Evolutionary conservation across 2,113 vertebrate species (phyloP), one percentile per base, ranked within the genome.

Genomic region (Cyphomyrus discorhynchus): DNA sequence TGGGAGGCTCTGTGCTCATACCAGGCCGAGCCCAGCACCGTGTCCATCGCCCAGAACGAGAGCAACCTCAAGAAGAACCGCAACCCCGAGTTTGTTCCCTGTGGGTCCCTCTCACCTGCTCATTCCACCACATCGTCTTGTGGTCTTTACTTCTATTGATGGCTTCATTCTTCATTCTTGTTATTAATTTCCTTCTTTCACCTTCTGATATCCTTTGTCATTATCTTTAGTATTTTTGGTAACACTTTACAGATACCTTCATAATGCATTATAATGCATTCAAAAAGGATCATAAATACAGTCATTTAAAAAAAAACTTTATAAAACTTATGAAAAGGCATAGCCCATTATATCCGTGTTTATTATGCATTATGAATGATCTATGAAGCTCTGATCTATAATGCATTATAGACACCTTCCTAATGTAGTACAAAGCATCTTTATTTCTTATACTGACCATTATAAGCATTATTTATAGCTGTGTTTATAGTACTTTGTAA

Each of bases 1-100:
- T 99, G 98, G 98, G 97, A 99, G 92, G 98, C 97, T 0, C 93
- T 99, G 90, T 98, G 98, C 39, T 97, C 97, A 35, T 99, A 99
- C 93, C 98, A 99, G 94, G 98, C 98, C 0, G 98, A 99, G 89
- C 98, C 98, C 89, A 97, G 97, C 88, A 27, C 95, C 87, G 96
- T 97, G 3, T 94, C 96, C 31, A 31, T 94, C 0, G 97, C 97
- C 46, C 97, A 98, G 90, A 92, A 66, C 0, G 96, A 97, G 77
- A 90, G 91, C 92, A 99, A 99, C 93, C 42, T 97, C 93, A 98
- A 97, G 92, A 99, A 98, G 95, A 99, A 98, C 94, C 96, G 98
- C 92, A 96, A 97, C 49, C 94, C 96, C 0, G 96, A 97, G 92
- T 97, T 96, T 3, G 95, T 99, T 70, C 98, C 98, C 91, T 99